Evolutionary conservation across 2,888 invertebrate species (phyloP), one percentile per base, ranked within the genome.

Genomic region (Drosophila longiperda): DNA sequence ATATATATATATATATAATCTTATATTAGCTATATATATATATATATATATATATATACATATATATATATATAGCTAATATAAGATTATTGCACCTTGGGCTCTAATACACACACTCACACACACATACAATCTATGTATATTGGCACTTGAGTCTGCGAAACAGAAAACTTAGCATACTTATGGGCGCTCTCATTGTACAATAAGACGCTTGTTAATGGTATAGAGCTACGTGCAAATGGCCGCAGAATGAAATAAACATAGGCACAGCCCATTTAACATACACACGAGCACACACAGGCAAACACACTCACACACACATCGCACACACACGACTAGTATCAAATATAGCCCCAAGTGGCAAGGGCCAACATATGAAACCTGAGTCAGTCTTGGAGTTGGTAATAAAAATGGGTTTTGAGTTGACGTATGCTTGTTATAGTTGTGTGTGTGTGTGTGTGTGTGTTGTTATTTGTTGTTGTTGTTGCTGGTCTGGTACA

Each of bases 171-270:
- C 67, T 69, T 83, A 80, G 86, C 86, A 86, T 86, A 88, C 86
- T 85, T 88, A 78, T 78, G 80, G 33, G 83, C 66, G 83, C 73
- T 59, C 84, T 57, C 81, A 73, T 79, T 73, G 80, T 70, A 67
- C 69, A 70, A 66, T 69, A 86, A 85, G 86, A 73, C 83, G 83
- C 83, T 83, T 86, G 80, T 80, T 83, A 83, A 83, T 80, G 72
- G 86, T 72, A 69, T 73, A 53, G 64, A 58, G 63, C 72, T 86
- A 83, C 83, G 86, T 83, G 83, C 71, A 83, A 88, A 88, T 88
- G 88, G 81, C 66, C 66, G 42, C 48, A 61, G 66, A 80, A 48
- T 71, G 73, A 87, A 71, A 85, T 76, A 82, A 83, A 74, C 85
- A 76, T 77, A 73, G 85, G 76, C 88, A 66, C 65, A 85, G 71